A percentile compares a stretch with the other conserved stretches of the same genome.
phyloP scores from a whole-genome alignment of 2,797 vertebrate genomes.

The Propithecus perrieri region DNA sequence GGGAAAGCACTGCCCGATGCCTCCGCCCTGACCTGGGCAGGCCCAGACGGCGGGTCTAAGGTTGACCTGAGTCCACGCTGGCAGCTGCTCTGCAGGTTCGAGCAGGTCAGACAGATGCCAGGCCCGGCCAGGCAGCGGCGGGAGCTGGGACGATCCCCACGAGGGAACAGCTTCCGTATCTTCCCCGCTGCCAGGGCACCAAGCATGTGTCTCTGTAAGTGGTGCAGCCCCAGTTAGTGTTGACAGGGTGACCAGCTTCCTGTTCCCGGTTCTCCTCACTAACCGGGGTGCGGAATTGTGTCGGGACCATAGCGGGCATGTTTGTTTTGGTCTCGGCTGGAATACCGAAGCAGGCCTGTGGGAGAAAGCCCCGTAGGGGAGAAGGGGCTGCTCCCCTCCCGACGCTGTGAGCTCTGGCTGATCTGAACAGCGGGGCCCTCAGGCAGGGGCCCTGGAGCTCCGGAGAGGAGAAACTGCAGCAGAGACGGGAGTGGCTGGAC shows the following conservation, averaged over 20 bases:
- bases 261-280: background rate
- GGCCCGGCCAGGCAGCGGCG: background rate
- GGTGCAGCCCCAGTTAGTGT: background rate
- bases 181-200: background rate
- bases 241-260: background rate
- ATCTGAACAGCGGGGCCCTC: background rate
- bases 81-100: background rate
- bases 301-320: background rate
- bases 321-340: background rate
- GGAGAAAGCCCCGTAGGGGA: background rate
- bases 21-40: too few relatives aligned
- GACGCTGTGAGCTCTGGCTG: background rate
- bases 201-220: background rate
- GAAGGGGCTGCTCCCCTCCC: accelerated
- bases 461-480: background rate
- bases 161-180: background rate
- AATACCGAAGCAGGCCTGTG: background rate
- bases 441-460: background rate
- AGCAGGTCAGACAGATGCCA: background rate
- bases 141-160: background rate
- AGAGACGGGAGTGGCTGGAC: background rate
- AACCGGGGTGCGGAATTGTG: background rate
- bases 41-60: background rate
- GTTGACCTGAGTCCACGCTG: accelerated
- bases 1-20: background rate